phyloP scores from a whole-genome alignment of 2,888 invertebrate species.

The Tholera decimalis region DNA sequence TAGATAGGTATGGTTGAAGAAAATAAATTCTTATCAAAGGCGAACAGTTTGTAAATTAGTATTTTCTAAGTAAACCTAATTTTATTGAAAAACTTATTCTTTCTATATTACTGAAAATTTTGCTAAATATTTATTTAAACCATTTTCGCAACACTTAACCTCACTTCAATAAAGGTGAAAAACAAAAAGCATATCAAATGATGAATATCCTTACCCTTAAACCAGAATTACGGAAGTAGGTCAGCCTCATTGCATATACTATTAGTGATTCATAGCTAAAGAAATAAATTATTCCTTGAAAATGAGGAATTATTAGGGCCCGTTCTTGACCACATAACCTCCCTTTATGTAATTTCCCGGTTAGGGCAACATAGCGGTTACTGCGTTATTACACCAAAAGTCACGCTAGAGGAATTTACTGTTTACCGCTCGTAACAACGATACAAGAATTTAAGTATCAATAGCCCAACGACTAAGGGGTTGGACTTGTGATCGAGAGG shows the following conservation, averaged over 20 bases:
- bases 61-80: not conserved
- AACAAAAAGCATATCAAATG: not conserved
- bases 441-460: not conserved
- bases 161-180: not conserved
- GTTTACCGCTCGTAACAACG: not conserved
- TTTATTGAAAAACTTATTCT: not conserved
- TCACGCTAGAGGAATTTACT: not conserved
- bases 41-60: not conserved
- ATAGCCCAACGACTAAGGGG: too few species aligned
- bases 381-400: conserved; percentile 38
- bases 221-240: conserved; percentile 6
- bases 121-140: not conserved
- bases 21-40: too few species aligned
- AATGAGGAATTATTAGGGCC: conserved; percentile 38
- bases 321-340: conserved; percentile 55
- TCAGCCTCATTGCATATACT: conserved; percentile 22
- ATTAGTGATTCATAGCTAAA: conserved; percentile 26
- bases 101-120: not conserved
- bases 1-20: too few species aligned
- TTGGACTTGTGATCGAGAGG: too few species aligned
- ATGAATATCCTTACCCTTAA: not conserved
- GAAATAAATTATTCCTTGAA: conserved; percentile 36
- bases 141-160: not conserved
- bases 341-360: conserved; percentile 42
- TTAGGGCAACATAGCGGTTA: conserved; percentile 26